Base-by-base conservation (phyloP, 2,113 vertebrate genomes). In the Noturus placidus region DNA sequence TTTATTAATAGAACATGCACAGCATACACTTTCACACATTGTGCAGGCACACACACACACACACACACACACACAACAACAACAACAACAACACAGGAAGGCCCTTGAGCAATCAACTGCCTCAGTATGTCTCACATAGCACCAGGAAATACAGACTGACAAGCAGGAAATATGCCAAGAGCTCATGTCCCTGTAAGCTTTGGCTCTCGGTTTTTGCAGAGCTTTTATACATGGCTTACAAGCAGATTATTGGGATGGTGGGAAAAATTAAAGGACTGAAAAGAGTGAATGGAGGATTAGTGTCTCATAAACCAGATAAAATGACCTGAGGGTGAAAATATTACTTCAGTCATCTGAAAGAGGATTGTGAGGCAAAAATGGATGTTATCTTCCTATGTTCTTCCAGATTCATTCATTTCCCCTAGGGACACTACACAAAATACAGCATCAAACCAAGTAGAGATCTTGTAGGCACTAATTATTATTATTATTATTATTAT, bases 1-100 rank as follows among this genome's bases (percentile, higher is more conserved):
- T 76, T 89, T 87, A 77, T 89, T 79, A 83, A 42, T 79, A 86
- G 63, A 77, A 38, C 63, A 69, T 63, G 67, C 83, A 72, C 67
- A 72, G 63, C 83, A 57, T 74, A 72, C 30, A 86, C 57, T 22
- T 76, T 30, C 22, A 54, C 33, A 59, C 35, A 69, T 38, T 57
- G 20, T 56, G 25, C 67, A 72, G 3, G 2, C 59, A 33, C 50
- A 57, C 25, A 38, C 14, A 57, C 46, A 54, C 22, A 50, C 50
- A 81, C 46, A 54, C 42, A 27, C 33, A 46, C 35, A 35, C 42
- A 42, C 42, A 42, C 38, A 42, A 42, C 42, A 42, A 42, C 42
- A 42, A 5, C 27, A 4, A 25, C 5, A 61, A 20, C 27, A 4
- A 25, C 5, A 61, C 79, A 87, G 86, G 78, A 82, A 82, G 79